These are phyloP conservation scores for Yponomeuta malinellus DNA, from an alignment of 2,888 invertebrate genomes.

Conservation along the genomic window DNA sequence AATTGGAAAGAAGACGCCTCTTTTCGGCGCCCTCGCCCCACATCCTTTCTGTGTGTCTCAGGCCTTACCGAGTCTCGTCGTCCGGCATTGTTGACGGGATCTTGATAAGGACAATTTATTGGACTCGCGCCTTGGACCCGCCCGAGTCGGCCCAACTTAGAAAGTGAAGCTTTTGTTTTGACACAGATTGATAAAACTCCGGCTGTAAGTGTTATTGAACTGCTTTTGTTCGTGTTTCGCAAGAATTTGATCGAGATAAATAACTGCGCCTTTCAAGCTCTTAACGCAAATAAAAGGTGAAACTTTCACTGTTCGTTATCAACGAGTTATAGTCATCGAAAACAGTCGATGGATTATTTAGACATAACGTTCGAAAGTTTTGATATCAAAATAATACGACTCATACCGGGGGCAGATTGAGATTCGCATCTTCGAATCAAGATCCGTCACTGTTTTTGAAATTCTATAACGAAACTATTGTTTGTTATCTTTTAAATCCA, in stretches of 20 bases:
- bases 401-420: background rate
- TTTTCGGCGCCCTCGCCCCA: too few relatives aligned
- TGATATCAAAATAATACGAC: background rate
- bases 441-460: background rate
- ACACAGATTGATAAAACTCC: conserved; percentile 33
- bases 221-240: conserved; percentile 24
- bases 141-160: conserved; percentile 26
- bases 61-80: conserved; percentile 27
- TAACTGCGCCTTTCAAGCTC: conserved; percentile 9
- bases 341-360: background rate
- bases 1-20: too few relatives aligned
- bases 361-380: background rate
- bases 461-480: background rate
- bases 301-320: conserved; percentile 13
- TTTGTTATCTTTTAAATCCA: background rate
- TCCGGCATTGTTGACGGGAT: conserved; percentile 28
- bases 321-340: background rate
- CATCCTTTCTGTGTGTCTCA: too few relatives aligned
- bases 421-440: background rate
- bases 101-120: conserved; percentile 53
- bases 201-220: conserved; percentile 26
- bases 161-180: conserved; percentile 49
- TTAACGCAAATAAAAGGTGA: conserved; percentile 13
- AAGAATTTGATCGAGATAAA: conserved; percentile 8
- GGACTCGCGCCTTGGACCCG: conserved; percentile 22